Evolutionary conservation across 2,113 vertebrate genomes (phyloP).

Genomic region (Toxotes chatareus): DNA sequence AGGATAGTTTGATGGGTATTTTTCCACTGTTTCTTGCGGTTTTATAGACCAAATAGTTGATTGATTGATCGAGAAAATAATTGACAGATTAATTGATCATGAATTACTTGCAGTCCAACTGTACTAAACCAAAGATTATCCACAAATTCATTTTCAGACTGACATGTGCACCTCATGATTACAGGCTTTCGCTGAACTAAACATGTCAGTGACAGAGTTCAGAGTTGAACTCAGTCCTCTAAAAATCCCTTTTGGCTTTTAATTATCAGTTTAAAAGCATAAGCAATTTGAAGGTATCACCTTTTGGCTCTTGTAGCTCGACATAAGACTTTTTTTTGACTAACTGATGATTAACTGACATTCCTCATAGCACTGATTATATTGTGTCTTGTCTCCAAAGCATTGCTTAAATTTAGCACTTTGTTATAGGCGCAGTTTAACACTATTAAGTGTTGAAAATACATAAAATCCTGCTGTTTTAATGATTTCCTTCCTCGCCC

Average conservation of each 20-base stretch:
- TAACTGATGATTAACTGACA: neutral
- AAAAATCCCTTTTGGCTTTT: constrained; percentile 4
- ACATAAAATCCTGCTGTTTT: constrained; percentile 18
- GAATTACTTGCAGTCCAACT: too few relatives aligned
- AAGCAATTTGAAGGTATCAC: neutral
- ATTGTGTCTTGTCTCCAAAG: neutral
- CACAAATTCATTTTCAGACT: too few relatives aligned
- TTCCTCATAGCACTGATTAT: neutral
- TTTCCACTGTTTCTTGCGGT: too few relatives aligned
- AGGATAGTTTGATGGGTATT: neutral
- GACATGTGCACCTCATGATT: neutral
- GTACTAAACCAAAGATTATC: too few relatives aligned
- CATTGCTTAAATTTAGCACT: neutral
- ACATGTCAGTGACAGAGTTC: neutral
- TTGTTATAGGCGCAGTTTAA: constrained; percentile 4
- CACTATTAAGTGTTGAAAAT: neutral
- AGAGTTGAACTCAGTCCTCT: neutral
- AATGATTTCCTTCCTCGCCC: constrained; percentile 25
- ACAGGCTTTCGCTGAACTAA: neutral
- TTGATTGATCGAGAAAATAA: too few relatives aligned
- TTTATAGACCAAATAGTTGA: neutral
- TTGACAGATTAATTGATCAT: too few relatives aligned
- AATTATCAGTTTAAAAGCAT: neutral
- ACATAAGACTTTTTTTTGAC: constrained; percentile 5
- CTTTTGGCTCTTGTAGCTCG: constrained; percentile 1